phyloP scores from a whole-genome alignment of 2,888 invertebrate species.

The Furcula furcula region DNA sequence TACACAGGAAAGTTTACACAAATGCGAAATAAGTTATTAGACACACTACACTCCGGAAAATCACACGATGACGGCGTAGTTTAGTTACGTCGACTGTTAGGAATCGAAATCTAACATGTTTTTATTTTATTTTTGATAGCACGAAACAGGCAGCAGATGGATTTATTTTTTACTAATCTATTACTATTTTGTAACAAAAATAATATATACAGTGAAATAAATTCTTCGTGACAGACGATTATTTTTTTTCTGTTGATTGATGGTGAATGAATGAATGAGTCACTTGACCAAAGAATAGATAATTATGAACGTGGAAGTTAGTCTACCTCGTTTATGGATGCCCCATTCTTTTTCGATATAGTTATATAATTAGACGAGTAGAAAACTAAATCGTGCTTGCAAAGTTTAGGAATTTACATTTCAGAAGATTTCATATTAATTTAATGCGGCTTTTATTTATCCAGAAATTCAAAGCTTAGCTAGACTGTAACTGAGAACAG shows the following conservation, averaged over 20 bases:
- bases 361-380: no score
- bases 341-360: neutral
- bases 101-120: conserved; percentile 48
- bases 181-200: conserved; percentile 65
- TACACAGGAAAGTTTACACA: conserved; percentile 52
- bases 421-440: no score
- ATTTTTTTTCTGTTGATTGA: conserved; percentile 50
- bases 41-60: conserved; percentile 58
- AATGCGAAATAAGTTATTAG: conserved; percentile 51
- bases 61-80: conserved; percentile 66
- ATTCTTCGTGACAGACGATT: conserved; percentile 58
- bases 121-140: conserved; percentile 34
- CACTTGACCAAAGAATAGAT: no score
- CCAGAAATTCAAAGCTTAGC: no score
- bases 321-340: conserved; percentile 19
- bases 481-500: neutral
- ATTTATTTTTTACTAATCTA: conserved; percentile 52
- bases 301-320: conserved; percentile 31
- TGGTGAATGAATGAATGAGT: conserved; percentile 33
- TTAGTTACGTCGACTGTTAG: conserved; percentile 47
- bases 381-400: no score
- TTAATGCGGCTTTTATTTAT: no score
- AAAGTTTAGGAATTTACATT: no score
- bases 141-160: conserved; percentile 51
- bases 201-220: conserved; percentile 58